phyloP scores from a whole-genome alignment of 1,140 invertebrate genomes.

The Zaprionus vittiger region DNA sequence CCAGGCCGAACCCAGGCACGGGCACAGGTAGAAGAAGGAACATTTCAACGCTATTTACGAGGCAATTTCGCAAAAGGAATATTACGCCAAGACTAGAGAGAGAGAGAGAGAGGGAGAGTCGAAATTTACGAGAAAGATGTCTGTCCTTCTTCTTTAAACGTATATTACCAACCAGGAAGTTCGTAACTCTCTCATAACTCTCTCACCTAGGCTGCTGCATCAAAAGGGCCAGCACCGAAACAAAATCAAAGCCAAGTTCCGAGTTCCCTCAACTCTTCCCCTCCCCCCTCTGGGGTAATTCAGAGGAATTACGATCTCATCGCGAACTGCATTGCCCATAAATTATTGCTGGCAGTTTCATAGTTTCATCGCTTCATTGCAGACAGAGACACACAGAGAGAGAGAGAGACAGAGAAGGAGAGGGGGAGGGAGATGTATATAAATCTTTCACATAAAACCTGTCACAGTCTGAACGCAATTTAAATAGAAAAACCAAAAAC shows the following conservation, averaged over 20 bases:
- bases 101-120: neutral
- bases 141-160: neutral
- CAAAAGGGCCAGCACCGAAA: neutral
- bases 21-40: slow-evolving; percentile 15
- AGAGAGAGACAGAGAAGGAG: slow-evolving; percentile 16
- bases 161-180: slow-evolving; percentile 28
- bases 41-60: slow-evolving; percentile 50
- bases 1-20: neutral
- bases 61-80: slow-evolving; percentile 49
- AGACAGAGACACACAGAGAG: slow-evolving; percentile 21
- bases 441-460: slow-evolving; percentile 73
- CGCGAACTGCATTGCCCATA: slow-evolving; percentile 70
- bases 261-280: neutral
- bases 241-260: neutral
- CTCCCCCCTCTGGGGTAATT: slow-evolving; percentile 22
- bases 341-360: slow-evolving; percentile 57
- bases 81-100: slow-evolving; percentile 25
- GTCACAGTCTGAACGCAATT: slow-evolving; percentile 52
- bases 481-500: slow-evolving; percentile 49
- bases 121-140: slow-evolving; percentile 33
- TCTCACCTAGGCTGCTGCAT: neutral
- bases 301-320: slow-evolving; percentile 62
- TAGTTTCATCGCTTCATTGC: slow-evolving; percentile 25
- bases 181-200: slow-evolving; percentile 14
- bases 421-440: slow-evolving; percentile 38